A percentile compares a stretch with the other conserved stretches of the same genome.
phyloP scores from a whole-genome alignment of 2,797 vertebrate species.

The Esox masquinongy region DNA sequence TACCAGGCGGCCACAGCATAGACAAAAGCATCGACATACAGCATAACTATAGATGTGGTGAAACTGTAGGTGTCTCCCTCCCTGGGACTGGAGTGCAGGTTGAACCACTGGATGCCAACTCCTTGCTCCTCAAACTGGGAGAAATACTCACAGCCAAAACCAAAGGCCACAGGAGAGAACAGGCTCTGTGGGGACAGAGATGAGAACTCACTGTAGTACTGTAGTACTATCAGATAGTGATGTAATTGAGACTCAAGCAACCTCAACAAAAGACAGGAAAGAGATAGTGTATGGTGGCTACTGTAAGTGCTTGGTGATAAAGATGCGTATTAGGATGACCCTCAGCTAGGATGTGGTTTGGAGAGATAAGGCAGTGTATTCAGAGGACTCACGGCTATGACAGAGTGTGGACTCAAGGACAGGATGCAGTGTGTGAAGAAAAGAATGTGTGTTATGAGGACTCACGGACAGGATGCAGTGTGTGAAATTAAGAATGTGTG shows the following conservation, averaged over 20 bases:
- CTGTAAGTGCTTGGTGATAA: too few species aligned
- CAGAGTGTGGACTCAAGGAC: slow-evolving; percentile 11
- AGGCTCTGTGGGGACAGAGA: slow-evolving; percentile 75
- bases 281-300: too few species aligned
- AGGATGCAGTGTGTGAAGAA: slow-evolving; percentile 41
- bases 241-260: not conserved
- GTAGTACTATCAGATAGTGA: not conserved
- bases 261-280: not conserved
- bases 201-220: not conserved
- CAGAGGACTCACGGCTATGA: not conserved
- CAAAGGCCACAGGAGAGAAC: slow-evolving; percentile 90
- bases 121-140: slow-evolving; percentile 91
- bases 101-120: slow-evolving; percentile 87
- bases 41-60: slow-evolving; percentile 73
- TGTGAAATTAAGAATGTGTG: too few species aligned
- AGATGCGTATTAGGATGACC: slow-evolving; percentile 50
- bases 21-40: slow-evolving; percentile 82
- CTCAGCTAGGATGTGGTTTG: slow-evolving; percentile 63
- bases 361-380: slow-evolving; percentile 56
- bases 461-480: not conserved
- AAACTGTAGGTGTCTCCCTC: slow-evolving; percentile 85
- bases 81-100: slow-evolving; percentile 74
- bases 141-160: slow-evolving; percentile 91
- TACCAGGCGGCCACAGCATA: slow-evolving; percentile 85
- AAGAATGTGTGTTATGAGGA: slow-evolving; percentile 47